Conservation (phyloP, 2,888 invertebrate genomes). For the Aphrophora alni region DNA sequence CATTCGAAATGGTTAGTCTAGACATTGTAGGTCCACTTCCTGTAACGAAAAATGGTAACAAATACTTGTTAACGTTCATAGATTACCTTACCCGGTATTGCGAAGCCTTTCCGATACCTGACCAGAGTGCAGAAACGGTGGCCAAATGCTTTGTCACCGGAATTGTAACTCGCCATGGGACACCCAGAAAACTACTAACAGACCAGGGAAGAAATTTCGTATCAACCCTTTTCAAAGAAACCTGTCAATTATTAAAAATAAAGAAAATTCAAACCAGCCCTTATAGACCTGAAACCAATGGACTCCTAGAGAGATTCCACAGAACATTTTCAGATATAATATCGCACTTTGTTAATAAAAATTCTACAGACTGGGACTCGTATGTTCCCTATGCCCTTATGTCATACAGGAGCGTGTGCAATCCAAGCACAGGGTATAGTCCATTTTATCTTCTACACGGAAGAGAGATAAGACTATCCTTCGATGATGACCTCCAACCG, state of each 20-base stretch:
- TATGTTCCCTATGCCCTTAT: neutral
- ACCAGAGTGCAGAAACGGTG: constrained; percentile 53
- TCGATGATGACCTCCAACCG: neutral
- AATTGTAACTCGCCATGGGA: constrained; percentile 53
- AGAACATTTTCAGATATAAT: constrained; percentile 52
- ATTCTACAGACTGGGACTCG: constrained; percentile 53
- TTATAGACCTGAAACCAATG: constrained; percentile 53
- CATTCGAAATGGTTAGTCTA: constrained; percentile 50
- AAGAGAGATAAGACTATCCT: constrained; percentile 8
- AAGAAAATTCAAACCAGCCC: constrained; percentile 44
- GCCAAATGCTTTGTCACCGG: constrained; percentile 53
- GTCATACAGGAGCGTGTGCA: neutral
- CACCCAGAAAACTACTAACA: constrained; percentile 54
- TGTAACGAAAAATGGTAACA: constrained; percentile 51
- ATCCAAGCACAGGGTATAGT: neutral
- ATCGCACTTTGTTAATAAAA: constrained; percentile 51
- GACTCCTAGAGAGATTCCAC: constrained; percentile 54
- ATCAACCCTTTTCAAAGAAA: constrained; percentile 53
- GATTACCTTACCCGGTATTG: constrained; percentile 51
- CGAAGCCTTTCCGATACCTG: constrained; percentile 52
- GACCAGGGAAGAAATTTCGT: constrained; percentile 57
- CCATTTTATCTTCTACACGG: neutral
- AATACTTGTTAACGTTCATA: constrained; percentile 53
- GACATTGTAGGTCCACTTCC: constrained; percentile 55
- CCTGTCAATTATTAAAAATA: constrained; percentile 25